phyloP scores from a whole-genome alignment of 2,113 vertebrate species.

The Bettongia penicillata region DNA sequence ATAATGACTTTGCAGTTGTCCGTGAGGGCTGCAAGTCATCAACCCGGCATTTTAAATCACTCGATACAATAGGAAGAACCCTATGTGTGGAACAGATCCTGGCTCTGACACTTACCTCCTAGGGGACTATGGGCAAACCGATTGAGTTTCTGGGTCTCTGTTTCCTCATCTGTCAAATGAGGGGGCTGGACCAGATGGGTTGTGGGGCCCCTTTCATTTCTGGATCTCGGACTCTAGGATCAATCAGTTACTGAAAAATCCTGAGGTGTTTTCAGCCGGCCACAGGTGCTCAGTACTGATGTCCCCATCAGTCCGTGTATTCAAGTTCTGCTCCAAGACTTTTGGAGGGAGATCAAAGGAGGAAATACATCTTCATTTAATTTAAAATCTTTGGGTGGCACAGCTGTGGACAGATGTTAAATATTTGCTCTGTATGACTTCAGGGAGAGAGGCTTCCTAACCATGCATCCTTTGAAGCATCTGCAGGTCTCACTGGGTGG shows the following conservation, averaged over 20 bases:
- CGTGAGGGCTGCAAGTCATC: not conserved
- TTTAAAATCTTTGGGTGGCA: slow-evolving; percentile 71
- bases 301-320: slow-evolving; percentile 33
- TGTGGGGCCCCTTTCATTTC: not conserved
- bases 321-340: slow-evolving; percentile 52
- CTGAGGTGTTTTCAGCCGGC: too few relatives aligned
- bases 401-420: slow-evolving; percentile 68
- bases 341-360: slow-evolving; percentile 59
- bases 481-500: slow-evolving; percentile 66
- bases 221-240: not conserved
- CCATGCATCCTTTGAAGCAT: slow-evolving; percentile 74
- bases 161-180: not conserved
- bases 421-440: slow-evolving; percentile 63
- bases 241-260: too few relatives aligned
- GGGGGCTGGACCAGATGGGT: too few relatives aligned
- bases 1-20: not conserved
- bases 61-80: not conserved
- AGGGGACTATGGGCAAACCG: too few relatives aligned
- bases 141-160: too few relatives aligned
- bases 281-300: not conserved
- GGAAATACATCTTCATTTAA: slow-evolving; percentile 74
- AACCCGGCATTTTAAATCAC: not conserved
- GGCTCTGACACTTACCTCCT: too few relatives aligned
- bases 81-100: not conserved
- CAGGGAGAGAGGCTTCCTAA: slow-evolving; percentile 24